These are phyloP conservation scores for Mergus octosetaceus DNA, from an alignment of 2,797 vertebrate species.

Conservation along the genomic window DNA sequence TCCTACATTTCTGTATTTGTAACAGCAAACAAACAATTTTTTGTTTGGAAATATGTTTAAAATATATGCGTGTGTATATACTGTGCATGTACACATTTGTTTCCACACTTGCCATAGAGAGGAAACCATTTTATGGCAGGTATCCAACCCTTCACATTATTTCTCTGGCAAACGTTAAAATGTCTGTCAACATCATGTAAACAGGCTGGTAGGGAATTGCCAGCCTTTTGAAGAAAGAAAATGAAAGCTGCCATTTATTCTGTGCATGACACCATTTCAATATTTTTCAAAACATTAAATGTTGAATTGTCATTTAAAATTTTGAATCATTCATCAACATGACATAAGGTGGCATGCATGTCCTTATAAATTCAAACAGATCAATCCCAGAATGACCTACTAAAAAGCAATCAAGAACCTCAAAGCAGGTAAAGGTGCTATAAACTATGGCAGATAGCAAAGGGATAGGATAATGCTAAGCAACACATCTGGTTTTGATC, in stretches of 20 bases:
- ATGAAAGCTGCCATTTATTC: conserved; percentile 73
- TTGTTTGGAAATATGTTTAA: conserved; percentile 59
- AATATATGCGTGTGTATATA: conserved; percentile 35
- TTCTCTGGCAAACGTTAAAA: conserved; percentile 64
- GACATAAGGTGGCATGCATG: conserved; percentile 49
- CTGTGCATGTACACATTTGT: conserved; percentile 59
- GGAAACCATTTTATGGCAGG: conserved; percentile 66
- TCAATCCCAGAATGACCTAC: conserved; percentile 57
- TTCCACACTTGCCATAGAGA: conserved; percentile 55
- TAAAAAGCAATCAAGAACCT: conserved; percentile 53
- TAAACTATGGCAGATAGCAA: conserved; percentile 34
- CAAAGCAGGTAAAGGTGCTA: conserved; percentile 40
- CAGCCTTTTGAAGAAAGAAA: conserved; percentile 60
- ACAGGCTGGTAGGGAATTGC: conserved; percentile 54
- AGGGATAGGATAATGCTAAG: background rate
- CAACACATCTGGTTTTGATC: background rate
- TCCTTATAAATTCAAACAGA: conserved; percentile 64
- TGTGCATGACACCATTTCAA: conserved; percentile 61
- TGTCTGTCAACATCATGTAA: conserved; percentile 70
- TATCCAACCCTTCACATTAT: conserved; percentile 68
- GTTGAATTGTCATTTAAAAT: conserved; percentile 66
- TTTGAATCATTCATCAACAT: conserved; percentile 55
- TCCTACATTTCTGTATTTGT: background rate
- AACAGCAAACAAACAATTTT: conserved; percentile 45
- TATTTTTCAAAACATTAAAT: conserved; percentile 65